Evolutionary conservation across 2,888 invertebrate species (phyloP).

Genomic region (Cryptocheilus praepositus): DNA sequence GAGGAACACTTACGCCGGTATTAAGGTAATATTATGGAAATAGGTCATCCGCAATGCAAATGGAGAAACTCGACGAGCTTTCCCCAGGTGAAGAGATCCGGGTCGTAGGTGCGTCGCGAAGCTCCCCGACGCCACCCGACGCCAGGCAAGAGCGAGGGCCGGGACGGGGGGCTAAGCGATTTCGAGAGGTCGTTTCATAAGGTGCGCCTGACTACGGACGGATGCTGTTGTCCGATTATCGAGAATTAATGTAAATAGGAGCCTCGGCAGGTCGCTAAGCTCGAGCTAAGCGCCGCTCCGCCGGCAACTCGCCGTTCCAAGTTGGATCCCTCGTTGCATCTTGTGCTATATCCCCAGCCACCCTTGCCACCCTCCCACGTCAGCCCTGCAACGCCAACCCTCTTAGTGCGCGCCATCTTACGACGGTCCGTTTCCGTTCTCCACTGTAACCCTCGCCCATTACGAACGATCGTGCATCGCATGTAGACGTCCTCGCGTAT

Average conservation of each 20-base stretch:
- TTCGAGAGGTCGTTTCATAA: conserved; percentile 43
- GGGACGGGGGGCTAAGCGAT: conserved; percentile 30
- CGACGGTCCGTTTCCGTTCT: conserved; percentile 19
- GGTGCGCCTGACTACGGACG: conserved; percentile 33
- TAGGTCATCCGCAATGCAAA: conserved; percentile 62
- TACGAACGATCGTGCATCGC: conserved; percentile 49
- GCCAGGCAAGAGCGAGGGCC: not conserved
- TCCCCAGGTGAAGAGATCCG: conserved; percentile 50
- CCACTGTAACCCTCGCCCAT: conserved; percentile 34
- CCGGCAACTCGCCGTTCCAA: conserved; percentile 36
- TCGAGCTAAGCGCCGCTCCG: conserved; percentile 48
- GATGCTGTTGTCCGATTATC: conserved; percentile 61
- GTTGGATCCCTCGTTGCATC: conserved; percentile 36
- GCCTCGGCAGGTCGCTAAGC: conserved; percentile 50
- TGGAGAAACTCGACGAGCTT: conserved; percentile 59
- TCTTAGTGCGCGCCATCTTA: conserved; percentile 3
- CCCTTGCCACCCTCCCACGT: no score
- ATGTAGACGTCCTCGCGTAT: conserved; percentile 31
- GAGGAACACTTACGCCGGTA: conserved; percentile 33
- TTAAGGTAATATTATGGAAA: conserved; percentile 51
- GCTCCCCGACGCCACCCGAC: conserved; percentile 20
- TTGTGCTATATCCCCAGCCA: no score
- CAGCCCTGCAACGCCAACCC: no score
- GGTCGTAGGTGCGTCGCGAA: conserved; percentile 47
- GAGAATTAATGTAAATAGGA: conserved; percentile 66